Evolutionary conservation across 2,888 invertebrate species (phyloP), one percentile per base, ranked within the genome.

Genomic region (Idaea straminata): DNA sequence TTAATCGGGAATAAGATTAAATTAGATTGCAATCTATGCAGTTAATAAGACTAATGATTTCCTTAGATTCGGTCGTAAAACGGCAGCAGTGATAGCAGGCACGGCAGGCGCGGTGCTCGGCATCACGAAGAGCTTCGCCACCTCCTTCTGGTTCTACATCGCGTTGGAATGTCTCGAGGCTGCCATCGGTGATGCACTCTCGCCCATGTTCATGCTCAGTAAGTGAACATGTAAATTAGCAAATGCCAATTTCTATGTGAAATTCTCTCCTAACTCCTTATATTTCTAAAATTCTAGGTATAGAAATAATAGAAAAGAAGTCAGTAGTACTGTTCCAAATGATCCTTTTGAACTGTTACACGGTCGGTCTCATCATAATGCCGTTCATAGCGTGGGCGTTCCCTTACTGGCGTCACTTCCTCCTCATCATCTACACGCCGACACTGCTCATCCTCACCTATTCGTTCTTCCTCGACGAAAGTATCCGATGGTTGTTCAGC

Each of bases 201-300:
- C 92, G 0, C 92, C 92, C 1, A 88, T 91, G 80, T 92, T 92
- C 62, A 92, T 92, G 92, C 74, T 92, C 15, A 92, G 92, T 92
- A 73, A 72, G 91, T 80, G 47, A 10, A 7, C 10, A 10, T 47
- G 2, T 3, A 36, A 36, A 36, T 36, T 36, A 36, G 3, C 36
- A 36, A 36, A 36, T 36, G 10, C 25, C 47, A 47, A 47, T 47
- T 10, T 10, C 47, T 47, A 47, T 47, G 7, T 47, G 47, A 47
- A 10, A 3, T 13, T 47, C 3, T 47, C 7, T 47, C 10, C 13
- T 47, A 47, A 47, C 10, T 4, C 3, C 34, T 6, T 59, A 2
- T 13, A 58, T 25, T 59, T 38, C 25, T 47, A 25, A 15, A 57
- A 57, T 74, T 69, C 0, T 79, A 92, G 92, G 92, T 74, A 90